These are phyloP conservation scores for Avahi laniger DNA, from an alignment of 2,797 vertebrate genomes.

Conservation along the genomic window DNA sequence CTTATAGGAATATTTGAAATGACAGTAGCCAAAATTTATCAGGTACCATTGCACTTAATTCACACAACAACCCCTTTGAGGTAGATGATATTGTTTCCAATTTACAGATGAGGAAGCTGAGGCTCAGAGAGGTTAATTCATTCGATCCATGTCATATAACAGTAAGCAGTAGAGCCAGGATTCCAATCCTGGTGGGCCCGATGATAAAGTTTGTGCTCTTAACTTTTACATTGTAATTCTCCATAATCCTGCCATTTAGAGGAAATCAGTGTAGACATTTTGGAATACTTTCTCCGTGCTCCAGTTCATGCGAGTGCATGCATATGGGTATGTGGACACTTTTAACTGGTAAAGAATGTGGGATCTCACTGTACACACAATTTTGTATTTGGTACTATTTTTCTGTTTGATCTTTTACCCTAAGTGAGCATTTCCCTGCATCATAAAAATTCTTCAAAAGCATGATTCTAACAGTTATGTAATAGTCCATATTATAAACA, in stretches of 20 bases:
- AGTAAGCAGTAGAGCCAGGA: not conserved
- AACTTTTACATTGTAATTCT: not conserved
- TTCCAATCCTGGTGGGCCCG: not conserved
- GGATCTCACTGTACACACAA: not conserved
- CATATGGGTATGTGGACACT: not conserved
- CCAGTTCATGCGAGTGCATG: not conserved
- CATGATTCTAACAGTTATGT: not conserved
- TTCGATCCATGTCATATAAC: not conserved
- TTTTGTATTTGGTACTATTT: not conserved
- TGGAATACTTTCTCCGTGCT: not conserved
- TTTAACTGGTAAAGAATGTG: not conserved
- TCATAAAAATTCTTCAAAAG: not conserved
- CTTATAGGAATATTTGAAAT: not conserved
- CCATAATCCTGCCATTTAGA: not conserved
- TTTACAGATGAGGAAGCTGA: not conserved
- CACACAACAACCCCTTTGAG: not conserved
- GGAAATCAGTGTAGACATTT: not conserved
- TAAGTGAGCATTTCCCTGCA: not conserved
- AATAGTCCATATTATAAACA: not conserved
- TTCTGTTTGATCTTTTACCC: not conserved
- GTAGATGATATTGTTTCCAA: not conserved
- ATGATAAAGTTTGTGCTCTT: not conserved
- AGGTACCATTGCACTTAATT: not conserved
- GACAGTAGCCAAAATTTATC: not conserved
- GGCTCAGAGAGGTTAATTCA: not conserved